These are phyloP conservation scores for Siderastrea radians DNA, from an alignment of 92 coral and sea anemone genomes.

Conservation along the genomic window DNA sequence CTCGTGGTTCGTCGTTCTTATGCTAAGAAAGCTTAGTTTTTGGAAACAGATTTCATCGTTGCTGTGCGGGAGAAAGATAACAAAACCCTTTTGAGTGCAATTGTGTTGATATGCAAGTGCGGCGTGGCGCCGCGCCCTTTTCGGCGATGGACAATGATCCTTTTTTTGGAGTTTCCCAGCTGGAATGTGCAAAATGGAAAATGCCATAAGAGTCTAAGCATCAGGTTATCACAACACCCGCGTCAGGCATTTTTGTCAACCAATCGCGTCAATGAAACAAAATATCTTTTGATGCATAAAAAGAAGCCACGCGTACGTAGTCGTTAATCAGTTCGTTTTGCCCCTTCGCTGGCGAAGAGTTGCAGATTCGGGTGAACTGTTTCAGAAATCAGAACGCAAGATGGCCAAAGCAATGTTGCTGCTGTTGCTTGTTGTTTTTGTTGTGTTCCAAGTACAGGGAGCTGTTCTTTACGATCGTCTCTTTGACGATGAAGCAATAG, in stretches of 20 bases:
- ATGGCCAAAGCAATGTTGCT: background rate
- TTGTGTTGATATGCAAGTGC: too few relatives aligned
- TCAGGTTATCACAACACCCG: background rate
- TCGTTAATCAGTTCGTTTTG: background rate
- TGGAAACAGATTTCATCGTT: too few relatives aligned
- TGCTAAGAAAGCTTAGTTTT: too few relatives aligned
- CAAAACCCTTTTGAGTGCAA: too few relatives aligned
- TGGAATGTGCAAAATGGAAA: too few relatives aligned
- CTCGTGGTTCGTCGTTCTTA: too few relatives aligned
- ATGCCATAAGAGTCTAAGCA: too few relatives aligned
- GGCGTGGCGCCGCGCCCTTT: too few relatives aligned
- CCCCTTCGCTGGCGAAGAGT: background rate
- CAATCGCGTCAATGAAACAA: background rate
- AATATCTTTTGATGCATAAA: background rate
- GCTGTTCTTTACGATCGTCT: background rate
- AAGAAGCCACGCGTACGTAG: background rate
- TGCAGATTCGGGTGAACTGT: background rate
- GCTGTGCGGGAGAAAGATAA: too few relatives aligned
- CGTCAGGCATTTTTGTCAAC: background rate
- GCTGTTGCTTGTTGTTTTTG: background rate
- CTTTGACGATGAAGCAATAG: background rate
- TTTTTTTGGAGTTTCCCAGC: too few relatives aligned
- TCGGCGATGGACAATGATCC: too few relatives aligned
- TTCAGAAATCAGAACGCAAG: background rate
- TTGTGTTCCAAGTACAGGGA: background rate